phyloP scores from a whole-genome alignment of 2,888 invertebrate genomes.

The Bursaphelenchus okinawaensis region DNA sequence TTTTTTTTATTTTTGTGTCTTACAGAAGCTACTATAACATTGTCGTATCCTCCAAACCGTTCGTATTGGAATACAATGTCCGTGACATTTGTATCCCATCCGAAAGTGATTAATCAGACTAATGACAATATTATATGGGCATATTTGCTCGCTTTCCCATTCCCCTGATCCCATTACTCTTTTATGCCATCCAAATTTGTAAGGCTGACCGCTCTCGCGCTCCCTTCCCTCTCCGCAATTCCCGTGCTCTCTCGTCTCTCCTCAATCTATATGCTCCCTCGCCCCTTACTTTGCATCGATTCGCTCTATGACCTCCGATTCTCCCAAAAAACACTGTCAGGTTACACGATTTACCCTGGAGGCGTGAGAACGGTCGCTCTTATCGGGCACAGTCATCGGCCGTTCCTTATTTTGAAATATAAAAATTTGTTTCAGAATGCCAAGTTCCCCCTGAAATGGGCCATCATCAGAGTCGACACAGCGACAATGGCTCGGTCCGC shows the following conservation, averaged over 20 bases:
- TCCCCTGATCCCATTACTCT: background rate
- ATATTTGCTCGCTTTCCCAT: no score
- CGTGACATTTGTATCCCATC: no score
- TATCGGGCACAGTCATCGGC: background rate
- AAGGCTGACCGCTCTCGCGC: background rate
- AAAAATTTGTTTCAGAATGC: background rate
- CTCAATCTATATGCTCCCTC: no score
- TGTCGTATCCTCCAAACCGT: no score
- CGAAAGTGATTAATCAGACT: no score
- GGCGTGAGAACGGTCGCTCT: background rate
- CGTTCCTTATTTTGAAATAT: background rate
- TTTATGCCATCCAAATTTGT: background rate
- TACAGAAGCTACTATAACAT: no score
- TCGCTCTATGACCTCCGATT: background rate
- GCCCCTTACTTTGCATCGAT: background rate
- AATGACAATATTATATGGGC: no score
- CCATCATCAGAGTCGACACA: slow-evolving; percentile 2
- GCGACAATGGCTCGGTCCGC: background rate
- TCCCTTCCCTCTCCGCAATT: background rate
- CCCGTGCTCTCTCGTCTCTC: background rate
- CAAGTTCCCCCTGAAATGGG: background rate
- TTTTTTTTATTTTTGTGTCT: no score
- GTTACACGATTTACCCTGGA: background rate
- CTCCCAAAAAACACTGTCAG: background rate
- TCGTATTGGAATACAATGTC: no score